Conservation (phyloP, 2,113 vertebrate species). For the Picathartes gymnocephalus region DNA sequence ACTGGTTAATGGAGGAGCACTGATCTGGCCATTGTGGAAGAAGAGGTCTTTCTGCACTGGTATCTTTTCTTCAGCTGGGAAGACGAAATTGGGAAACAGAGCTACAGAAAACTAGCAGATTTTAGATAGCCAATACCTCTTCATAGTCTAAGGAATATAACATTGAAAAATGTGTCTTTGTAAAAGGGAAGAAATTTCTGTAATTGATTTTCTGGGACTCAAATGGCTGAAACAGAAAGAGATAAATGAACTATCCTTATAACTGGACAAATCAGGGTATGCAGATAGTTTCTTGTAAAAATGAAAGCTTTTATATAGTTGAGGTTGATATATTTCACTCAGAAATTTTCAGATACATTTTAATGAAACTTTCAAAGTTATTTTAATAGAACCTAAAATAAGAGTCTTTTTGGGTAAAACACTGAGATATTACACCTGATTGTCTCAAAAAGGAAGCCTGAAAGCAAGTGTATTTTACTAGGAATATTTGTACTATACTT, state of each 20-base stretch:
- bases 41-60: neutral
- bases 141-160: neutral
- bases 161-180: neutral
- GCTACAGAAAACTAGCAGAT: neutral
- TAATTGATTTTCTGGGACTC: neutral
- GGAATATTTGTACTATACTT: neutral
- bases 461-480: neutral
- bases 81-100: neutral
- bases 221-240: neutral
- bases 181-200: neutral
- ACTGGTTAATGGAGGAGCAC: neutral
- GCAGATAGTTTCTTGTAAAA: neutral
- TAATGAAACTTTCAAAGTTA: neutral
- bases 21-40: neutral
- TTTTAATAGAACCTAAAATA: neutral
- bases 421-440: neutral
- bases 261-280: neutral
- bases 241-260: neutral
- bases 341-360: neutral
- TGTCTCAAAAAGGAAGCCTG: neutral
- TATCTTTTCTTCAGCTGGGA: neutral
- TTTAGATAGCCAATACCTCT: neutral
- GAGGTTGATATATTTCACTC: neutral
- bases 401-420: neutral
- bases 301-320: neutral